Evolutionary conservation across 2,113 vertebrate genomes (phyloP).

Genomic region (Synodontis membranacea): DNA sequence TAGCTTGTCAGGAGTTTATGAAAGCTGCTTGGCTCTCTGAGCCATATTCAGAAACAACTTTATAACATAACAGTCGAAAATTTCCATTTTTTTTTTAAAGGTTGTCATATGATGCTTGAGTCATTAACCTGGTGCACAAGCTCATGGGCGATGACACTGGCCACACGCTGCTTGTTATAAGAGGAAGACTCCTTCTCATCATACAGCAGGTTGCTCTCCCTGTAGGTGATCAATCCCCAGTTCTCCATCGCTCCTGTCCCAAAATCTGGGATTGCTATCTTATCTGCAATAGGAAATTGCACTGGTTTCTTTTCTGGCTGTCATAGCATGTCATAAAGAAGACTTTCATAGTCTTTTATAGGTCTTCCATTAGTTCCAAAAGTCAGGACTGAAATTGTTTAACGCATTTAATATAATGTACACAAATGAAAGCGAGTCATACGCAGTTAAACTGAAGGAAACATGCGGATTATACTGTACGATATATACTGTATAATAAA

Average conservation of each 20-base stretch:
- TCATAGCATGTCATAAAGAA: background rate
- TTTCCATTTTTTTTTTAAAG: slow-evolving; percentile 1
- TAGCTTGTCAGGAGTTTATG: background rate
- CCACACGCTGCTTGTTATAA: slow-evolving; percentile 88
- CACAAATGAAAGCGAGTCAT: slow-evolving; percentile 28
- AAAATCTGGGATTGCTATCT: slow-evolving; percentile 98
- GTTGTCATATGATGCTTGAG: background rate
- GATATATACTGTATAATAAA: background rate
- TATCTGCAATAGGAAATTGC: slow-evolving; percentile 72
- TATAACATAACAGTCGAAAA: too few species aligned
- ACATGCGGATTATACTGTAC: background rate
- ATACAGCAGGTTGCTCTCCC: slow-evolving; percentile 92
- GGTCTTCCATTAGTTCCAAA: background rate
- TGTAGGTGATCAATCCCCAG: slow-evolving; percentile 96
- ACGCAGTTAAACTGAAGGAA: background rate
- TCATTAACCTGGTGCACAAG: slow-evolving; percentile 90
- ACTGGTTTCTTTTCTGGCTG: background rate
- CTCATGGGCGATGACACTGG: slow-evolving; percentile 88
- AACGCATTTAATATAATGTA: slow-evolving; percentile 7
- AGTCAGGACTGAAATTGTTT: background rate
- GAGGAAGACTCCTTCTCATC: slow-evolving; percentile 83
- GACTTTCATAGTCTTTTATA: background rate
- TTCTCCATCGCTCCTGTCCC: slow-evolving; percentile 99
- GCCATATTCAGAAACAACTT: background rate
- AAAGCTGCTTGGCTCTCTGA: background rate